Base-by-base conservation (phyloP, 2,888 invertebrate genomes). In the Cecidostiba fungosa region DNA sequence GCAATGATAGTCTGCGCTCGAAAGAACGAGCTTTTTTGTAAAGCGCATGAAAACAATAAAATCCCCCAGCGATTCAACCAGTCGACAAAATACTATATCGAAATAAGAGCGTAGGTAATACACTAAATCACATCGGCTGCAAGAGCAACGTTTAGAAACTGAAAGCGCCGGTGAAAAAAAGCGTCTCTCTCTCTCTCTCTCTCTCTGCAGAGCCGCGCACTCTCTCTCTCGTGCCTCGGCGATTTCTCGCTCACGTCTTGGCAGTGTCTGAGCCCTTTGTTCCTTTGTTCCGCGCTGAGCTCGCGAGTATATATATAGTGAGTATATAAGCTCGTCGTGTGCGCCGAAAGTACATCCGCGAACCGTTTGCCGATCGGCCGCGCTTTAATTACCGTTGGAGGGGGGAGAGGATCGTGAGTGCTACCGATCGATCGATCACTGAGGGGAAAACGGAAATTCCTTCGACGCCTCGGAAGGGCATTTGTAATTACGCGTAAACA, bases 241-340 rank as follows among this genome's bases (percentile, higher is more conserved):
- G n/a, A 77, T 79, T 79, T 70, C 70, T 36, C 50, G 79, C 70
- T 79, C 78, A 50, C 70, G 79, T 77, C 32, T 32, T 77, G 16
- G 43, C 16, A 23, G 54, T 23, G 54, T 36, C 54, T 59, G 32
- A 29, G 73, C 73, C 80, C 73, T 81, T 81, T 81, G 80, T 81
- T 81, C 80, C 80, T 81, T 81, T 81, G 73, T 81, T 81, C 26
- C 80, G 59, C 54, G 59, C 73, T 70, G 6, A 19, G 26, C 29
- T n/a, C 29, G 66, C 39, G 43, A 39, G 72, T 12, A 12, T 12
- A 62, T 26, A 23, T 23, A 6, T 23, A 14, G 62, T 23, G 39
- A 39, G 39, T 23, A n/a, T n/a, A n/a, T n/a, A 39, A 54, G 19
- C 59, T 36, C 59, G 32, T 16, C 54, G 72, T 23, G 79, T 29